A percentile compares a stretch with the other conserved stretches of the same genome.
Evolutionary conservation across 2,113 vertebrate species (phyloP).

Genomic region (Harpagus bidentatus): DNA sequence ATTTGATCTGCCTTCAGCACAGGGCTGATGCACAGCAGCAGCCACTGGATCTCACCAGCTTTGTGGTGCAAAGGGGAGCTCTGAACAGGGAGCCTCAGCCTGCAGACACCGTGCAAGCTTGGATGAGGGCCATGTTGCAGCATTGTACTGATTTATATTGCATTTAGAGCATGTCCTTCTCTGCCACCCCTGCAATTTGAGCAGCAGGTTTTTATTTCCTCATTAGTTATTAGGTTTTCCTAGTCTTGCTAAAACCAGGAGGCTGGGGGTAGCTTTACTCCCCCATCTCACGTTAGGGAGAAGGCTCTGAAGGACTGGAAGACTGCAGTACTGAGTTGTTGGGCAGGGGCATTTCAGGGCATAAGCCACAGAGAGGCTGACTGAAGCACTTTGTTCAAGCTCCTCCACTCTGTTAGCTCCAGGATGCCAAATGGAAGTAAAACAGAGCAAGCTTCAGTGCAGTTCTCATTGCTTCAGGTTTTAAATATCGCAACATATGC

Average conservation of each 20-base stretch:
- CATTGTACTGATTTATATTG: neutral
- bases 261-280: neutral
- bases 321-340: neutral
- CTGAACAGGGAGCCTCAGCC: neutral
- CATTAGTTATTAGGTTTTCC: neutral
- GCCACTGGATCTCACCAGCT: neutral
- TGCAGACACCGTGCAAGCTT: neutral
- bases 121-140: neutral
- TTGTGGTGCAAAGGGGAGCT: neutral
- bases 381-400: constrained; percentile 29
- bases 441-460: constrained; percentile 22
- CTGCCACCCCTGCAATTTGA: neutral
- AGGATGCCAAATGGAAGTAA: neutral
- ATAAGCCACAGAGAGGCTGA: neutral
- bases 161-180: neutral
- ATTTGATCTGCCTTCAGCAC: neutral
- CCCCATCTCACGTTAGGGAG: neutral
- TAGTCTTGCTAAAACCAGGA: neutral
- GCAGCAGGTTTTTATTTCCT: neutral
- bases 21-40: neutral
- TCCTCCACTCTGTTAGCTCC: neutral
- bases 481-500: neutral
- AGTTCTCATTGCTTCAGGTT: neutral
- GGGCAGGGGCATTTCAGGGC: constrained; percentile 39
- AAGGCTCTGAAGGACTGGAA: neutral